Conservation (phyloP, 1,140 invertebrate genomes). For the Archegozetes longisetosus region DNA sequence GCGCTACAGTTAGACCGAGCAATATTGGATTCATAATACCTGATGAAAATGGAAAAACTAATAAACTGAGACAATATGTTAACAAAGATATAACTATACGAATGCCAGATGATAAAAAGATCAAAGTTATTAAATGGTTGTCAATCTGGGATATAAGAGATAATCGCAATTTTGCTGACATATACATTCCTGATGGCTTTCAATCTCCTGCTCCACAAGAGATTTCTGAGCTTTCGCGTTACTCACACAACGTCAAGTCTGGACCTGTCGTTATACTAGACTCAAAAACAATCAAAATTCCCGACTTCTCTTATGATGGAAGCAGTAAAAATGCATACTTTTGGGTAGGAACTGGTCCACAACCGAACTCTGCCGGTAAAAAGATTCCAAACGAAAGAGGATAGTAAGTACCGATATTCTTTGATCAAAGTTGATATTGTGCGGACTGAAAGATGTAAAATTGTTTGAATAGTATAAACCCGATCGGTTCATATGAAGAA, state of each 20-base stretch:
- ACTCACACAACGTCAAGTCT: conserved; percentile 69
- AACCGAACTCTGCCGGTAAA: conserved; percentile 59
- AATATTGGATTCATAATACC: conserved; percentile 80
- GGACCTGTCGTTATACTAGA: conserved; percentile 79
- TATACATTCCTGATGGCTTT: conserved; percentile 77
- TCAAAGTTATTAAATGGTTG: conserved; percentile 68
- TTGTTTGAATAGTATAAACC: conserved; percentile 41
- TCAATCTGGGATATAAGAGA: conserved; percentile 68
- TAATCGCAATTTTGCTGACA: conserved; percentile 67
- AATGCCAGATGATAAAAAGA: conserved; percentile 66
- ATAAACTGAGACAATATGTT: conserved; percentile 60
- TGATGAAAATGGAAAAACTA: conserved; percentile 72
- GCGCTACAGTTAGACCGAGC: conserved; percentile 63
- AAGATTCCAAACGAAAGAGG: conserved; percentile 73
- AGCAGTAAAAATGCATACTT: conserved; percentile 57
- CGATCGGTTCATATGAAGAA: conserved; percentile 62
- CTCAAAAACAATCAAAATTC: conserved; percentile 79
- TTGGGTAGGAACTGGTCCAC: conserved; percentile 69
- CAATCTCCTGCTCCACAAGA: conserved; percentile 59
- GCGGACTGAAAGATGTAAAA: not conserved
- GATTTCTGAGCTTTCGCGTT: conserved; percentile 48
- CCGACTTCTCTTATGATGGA: conserved; percentile 79
- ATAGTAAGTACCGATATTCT: conserved; percentile 30
- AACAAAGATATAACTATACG: conserved; percentile 68
- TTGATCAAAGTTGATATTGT: not conserved